phyloP scores from a whole-genome alignment of 2,888 invertebrate genomes.

The Seira musarum region DNA sequence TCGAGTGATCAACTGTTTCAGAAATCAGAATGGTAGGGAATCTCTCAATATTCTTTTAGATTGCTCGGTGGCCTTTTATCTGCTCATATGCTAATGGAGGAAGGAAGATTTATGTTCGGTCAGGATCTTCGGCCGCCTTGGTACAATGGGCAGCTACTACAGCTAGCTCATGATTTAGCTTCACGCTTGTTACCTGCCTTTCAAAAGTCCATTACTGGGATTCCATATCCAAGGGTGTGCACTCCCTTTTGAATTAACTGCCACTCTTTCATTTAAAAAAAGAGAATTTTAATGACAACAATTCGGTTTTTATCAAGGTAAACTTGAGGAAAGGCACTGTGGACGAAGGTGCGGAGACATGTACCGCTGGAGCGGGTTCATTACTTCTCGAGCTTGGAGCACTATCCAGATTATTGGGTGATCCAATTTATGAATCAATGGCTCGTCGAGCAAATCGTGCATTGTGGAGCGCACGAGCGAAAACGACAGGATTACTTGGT shows the following conservation, averaged over 20 bases:
- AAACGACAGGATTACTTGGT: slow-evolving; percentile 77
- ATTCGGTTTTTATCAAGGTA: slow-evolving; percentile 72
- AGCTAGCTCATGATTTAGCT: slow-evolving; percentile 78
- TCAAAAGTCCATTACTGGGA: slow-evolving; percentile 76
- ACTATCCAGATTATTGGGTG: slow-evolving; percentile 76
- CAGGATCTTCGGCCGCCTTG: slow-evolving; percentile 72
- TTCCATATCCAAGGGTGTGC: slow-evolving; percentile 74
- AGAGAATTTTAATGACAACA: not conserved
- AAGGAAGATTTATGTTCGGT: slow-evolving; percentile 76
- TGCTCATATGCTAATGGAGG: slow-evolving; percentile 77
- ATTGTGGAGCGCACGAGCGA: slow-evolving; percentile 75
- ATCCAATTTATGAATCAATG: slow-evolving; percentile 77
- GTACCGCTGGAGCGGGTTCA: slow-evolving; percentile 78
- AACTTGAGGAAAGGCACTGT: slow-evolving; percentile 76
- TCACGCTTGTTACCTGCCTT: slow-evolving; percentile 77
- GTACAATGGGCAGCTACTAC: slow-evolving; percentile 76
- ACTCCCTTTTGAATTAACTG: too few relatives aligned
- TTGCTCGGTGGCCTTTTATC: slow-evolving; percentile 77
- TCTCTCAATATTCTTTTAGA: slow-evolving; percentile 69
- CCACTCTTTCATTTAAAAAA: not conserved
- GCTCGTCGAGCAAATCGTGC: slow-evolving; percentile 75
- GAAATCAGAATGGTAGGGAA: too few relatives aligned
- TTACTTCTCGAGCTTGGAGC: slow-evolving; percentile 78
- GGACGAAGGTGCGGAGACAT: slow-evolving; percentile 75
- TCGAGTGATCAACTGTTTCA: too few relatives aligned